A percentile compares a stretch with the other conserved stretches of the same genome.
Evolutionary conservation across 2,113 vertebrate genomes (phyloP).

Genomic region (Danionella cerebrum): DNA sequence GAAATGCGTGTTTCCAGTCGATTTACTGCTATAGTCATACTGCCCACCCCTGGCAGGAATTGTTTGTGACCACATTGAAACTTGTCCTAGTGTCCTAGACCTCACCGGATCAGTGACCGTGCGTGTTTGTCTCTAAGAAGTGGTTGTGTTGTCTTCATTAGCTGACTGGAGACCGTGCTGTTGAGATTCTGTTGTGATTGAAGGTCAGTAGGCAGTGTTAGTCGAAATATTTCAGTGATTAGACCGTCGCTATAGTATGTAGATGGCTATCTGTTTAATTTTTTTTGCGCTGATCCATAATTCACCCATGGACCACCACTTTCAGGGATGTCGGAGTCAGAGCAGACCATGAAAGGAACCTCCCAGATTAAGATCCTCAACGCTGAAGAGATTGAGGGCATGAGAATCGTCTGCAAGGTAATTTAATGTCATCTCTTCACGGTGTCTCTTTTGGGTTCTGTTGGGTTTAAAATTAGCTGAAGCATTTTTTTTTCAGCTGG

Average conservation of each 20-base stretch:
- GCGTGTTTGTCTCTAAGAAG: not conserved
- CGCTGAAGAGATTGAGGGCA: conserved; percentile 89
- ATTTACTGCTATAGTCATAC: conserved; percentile 5
- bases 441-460: too few species aligned
- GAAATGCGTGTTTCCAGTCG: too few species aligned
- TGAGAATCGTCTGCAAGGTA: conserved; percentile 91
- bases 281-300: not conserved
- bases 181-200: conserved; percentile 10
- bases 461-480: not conserved
- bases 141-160: conserved; percentile 4
- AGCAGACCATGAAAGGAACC: conserved; percentile 94
- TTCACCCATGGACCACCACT: conserved; percentile 13
- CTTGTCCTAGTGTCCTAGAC: not conserved
- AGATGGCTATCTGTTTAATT: not conserved
- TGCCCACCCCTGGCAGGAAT: not conserved
- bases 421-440: conserved; percentile 28
- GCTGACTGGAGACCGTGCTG: not conserved
- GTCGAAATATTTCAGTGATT: not conserved
- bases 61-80: not conserved
- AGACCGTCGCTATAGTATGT: not conserved
- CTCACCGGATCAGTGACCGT: not conserved
- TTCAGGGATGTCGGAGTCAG: conserved; percentile 93
- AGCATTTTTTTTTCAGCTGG: conserved; percentile 69
- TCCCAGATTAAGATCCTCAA: conserved; percentile 95
- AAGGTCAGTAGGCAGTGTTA: not conserved